Base-by-base conservation (phyloP, 2,797 vertebrate genomes). In the Onychomys leucogaster region DNA sequence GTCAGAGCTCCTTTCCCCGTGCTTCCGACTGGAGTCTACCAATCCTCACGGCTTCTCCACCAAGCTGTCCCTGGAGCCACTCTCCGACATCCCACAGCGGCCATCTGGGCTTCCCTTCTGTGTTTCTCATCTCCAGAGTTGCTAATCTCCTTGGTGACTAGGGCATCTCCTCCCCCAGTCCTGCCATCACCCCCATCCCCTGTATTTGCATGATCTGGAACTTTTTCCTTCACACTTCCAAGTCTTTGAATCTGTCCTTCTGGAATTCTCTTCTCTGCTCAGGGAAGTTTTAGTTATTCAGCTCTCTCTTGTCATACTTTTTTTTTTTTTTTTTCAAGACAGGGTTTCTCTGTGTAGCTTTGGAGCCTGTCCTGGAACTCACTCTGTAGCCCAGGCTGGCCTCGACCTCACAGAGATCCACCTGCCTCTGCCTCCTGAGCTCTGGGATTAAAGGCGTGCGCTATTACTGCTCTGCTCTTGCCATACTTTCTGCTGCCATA, bases 221-320 rank as follows among this genome's bases (percentile, higher is more conserved):
- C 21, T 78, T 77, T 78, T 77, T 57, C 65, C 85, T 46, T 46
- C 34, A 25, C 8, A 23, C 46, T 49, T 90, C 80, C 34, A 49
- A 78, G 76, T n/a, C 61, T 75, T 81, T 85, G 82, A 88, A 84
- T 61, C 63, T 71, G 73, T 52, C 55, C 23, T 55, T 93, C 59
- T 85, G 80, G 55, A 59, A 59, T 67, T 32, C 67, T 52, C 73
- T 94, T 85, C 41, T 65, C 85, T 90, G 57, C 21, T 69, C 29
- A 37, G 65, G 78, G 84, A 89, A 46, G 37, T 89, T 84, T 91
- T 92, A 67, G 84, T 92, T 55, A 80, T 92, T 78, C 43, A 55
- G 78, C 65, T 94, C 2, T 86, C 52, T 43, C 55, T 41, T 55
- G 59, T 29, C 85, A 86, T n/a, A 23, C 46, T n/a, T 52, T 32